These are phyloP conservation scores for Hetaerina titia DNA, from an alignment of 2,888 invertebrate genomes.

Conservation along the genomic window DNA sequence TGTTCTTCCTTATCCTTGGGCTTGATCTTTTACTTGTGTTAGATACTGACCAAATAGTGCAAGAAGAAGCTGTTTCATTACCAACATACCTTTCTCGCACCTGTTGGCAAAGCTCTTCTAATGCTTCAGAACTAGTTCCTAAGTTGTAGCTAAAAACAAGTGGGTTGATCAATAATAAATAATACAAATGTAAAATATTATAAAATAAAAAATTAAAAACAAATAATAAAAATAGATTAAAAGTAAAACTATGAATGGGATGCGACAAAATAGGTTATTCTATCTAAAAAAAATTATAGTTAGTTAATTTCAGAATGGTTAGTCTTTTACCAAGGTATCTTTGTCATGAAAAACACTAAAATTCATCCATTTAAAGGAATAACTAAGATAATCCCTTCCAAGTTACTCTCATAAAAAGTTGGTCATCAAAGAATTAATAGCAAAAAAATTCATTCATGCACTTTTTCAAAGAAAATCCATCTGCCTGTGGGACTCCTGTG, in stretches of 20 bases:
- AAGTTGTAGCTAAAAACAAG: constrained; percentile 83
- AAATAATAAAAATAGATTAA: background rate
- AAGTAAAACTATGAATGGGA: background rate
- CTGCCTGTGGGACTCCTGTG: too few species aligned
- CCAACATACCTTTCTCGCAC: constrained; percentile 86
- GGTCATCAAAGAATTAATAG: too few species aligned
- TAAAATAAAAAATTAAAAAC: background rate
- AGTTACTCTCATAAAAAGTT: too few species aligned
- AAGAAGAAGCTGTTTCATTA: constrained; percentile 85
- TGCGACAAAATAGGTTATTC: background rate
- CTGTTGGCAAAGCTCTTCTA: constrained; percentile 83
- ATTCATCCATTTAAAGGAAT: too few species aligned
- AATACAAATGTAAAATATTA: background rate
- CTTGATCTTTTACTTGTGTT: background rate
- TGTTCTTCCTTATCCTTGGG: background rate
- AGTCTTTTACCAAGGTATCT: too few species aligned
- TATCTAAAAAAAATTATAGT: background rate
- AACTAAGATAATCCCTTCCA: too few species aligned
- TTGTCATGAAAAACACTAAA: too few species aligned
- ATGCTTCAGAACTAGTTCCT: constrained; percentile 84
- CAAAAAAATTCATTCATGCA: too few species aligned
- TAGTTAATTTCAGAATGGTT: background rate
- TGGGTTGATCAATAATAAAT: constrained; percentile 62
- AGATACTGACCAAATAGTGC: constrained; percentile 79
- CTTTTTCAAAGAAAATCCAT: too few species aligned